Evolutionary conservation across 2,888 invertebrate species (phyloP), one percentile per base, ranked within the genome.

Genomic region (Eutolmus rufibarbis): DNA sequence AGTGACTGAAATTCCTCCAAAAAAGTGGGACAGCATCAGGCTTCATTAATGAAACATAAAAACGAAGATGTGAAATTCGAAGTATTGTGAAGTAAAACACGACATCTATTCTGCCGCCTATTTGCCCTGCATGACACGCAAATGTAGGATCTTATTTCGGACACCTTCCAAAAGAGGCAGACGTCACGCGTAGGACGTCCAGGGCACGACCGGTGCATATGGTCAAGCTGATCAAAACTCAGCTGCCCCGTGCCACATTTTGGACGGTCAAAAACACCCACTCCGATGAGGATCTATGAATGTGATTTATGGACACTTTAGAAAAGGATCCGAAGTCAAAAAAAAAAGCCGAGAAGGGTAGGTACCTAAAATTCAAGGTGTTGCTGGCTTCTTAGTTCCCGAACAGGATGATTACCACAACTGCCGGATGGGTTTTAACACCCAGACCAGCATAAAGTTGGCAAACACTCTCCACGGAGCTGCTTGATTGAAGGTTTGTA

Each of bases 191-290:
- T 28, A 14, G 66, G 23, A 66, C 28, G 28, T 2, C 12, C 19
- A 66, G 23, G 66, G 9, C 19, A 66, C 12, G 66, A 66, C 66
- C 66, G 46, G 19, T 46, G 46, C 79, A 79, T 46, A 79, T 79
- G 79, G 76, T 79, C 79, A 40, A 79, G 43, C 46, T 37, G 28
- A 43, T 79, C 79, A 46, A 79, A 46, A 79, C 28, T 79, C 79
- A 79, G 79, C 79, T 79, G 79, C 79, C 79, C 23, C 79, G 79
- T 79, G 79, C 79, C 79, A 79, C 46, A 23, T 46, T 46, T 46
- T 28, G 46, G 43, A 76, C 34, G 76, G 28, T 9, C n/a, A 37
- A 76, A n/a, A 76, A 76, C 76, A 76, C 76, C 76, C 76, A 76
- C 76, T 76, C 28, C 76, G 76, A 76, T 34, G 76, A 76, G 76